A percentile compares a stretch with the other conserved stretches of the same genome.
These are phyloP conservation scores for Montifringilla adamsi DNA, from an alignment of 2,113 vertebrate genomes.

Conservation along the genomic window DNA sequence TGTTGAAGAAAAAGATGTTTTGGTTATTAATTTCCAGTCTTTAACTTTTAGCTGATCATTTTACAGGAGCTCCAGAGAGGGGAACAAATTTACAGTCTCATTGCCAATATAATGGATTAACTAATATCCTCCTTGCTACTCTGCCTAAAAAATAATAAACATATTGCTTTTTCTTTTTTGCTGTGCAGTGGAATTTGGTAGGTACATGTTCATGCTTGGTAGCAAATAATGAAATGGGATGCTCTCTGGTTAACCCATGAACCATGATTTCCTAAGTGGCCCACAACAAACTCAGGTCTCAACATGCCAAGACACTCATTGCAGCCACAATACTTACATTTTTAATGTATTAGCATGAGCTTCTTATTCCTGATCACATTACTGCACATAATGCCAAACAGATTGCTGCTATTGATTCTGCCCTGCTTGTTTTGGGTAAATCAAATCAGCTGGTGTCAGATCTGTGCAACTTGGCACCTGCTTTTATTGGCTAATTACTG, in stretches of 20 bases:
- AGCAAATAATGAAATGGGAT: not conserved
- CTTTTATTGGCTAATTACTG: slow-evolving; percentile 41
- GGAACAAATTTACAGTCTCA: not conserved
- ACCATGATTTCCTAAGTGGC: not conserved
- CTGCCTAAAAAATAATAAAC: not conserved
- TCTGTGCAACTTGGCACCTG: slow-evolving; percentile 58
- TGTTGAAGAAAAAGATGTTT: not conserved
- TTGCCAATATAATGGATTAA: not conserved
- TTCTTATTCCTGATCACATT: slow-evolving; percentile 16
- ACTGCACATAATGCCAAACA: slow-evolving; percentile 46
- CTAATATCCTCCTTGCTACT: not conserved
- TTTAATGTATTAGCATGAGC: not conserved
- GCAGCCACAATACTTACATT: not conserved
- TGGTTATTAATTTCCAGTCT: not conserved
- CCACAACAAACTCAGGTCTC: not conserved
- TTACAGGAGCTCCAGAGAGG: not conserved
- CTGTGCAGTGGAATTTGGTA: not conserved
- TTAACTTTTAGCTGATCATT: not conserved
- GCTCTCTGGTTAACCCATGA: not conserved
- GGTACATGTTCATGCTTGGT: not conserved
- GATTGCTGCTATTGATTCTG: slow-evolving; percentile 50
- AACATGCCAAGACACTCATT: not conserved
- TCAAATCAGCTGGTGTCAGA: slow-evolving; percentile 46
- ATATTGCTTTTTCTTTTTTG: not conserved
- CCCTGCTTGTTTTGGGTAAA: slow-evolving; percentile 55